Conservation (phyloP, 2,113 vertebrate species). For the Lepus timidus region DNA sequence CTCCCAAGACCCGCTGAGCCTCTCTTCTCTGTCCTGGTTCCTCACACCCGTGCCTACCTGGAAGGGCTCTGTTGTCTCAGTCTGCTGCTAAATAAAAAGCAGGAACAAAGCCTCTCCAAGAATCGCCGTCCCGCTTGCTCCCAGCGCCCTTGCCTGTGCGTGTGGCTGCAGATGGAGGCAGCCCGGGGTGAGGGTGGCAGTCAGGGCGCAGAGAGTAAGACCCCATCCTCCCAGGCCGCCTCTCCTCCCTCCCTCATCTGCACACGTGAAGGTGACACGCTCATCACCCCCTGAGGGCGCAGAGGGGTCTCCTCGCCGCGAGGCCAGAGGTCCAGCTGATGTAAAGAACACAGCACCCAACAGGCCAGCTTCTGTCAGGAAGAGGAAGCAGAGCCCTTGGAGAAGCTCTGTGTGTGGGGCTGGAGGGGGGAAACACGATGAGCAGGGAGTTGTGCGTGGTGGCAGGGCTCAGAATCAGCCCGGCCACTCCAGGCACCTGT, state of each 20-base stretch:
- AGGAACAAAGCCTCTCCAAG: neutral
- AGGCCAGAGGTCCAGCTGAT: neutral
- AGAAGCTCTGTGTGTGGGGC: too few relatives aligned
- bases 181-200: accelerated
- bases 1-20: neutral
- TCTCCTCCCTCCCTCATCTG: too few relatives aligned
- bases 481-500: neutral
- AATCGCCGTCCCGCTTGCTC: too few relatives aligned
- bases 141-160: too few relatives aligned
- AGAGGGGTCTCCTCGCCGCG: neutral
- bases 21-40: neutral
- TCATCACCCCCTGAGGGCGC: neutral
- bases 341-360: neutral
- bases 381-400: neutral
- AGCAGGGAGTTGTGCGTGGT: neutral
- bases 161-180: too few relatives aligned
- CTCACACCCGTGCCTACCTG: neutral
- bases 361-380: accelerated
- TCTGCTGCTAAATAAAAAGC: constrained; percentile 69
- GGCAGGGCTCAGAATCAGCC: too few relatives aligned
- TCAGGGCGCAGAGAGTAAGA: neutral
- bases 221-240: neutral
- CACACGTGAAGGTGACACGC: too few relatives aligned
- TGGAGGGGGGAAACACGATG: too few relatives aligned
- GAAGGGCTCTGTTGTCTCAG: neutral